These are phyloP conservation scores for Sphecodes monilicornis DNA, from an alignment of 2,888 invertebrate genomes.

Conservation along the genomic window DNA sequence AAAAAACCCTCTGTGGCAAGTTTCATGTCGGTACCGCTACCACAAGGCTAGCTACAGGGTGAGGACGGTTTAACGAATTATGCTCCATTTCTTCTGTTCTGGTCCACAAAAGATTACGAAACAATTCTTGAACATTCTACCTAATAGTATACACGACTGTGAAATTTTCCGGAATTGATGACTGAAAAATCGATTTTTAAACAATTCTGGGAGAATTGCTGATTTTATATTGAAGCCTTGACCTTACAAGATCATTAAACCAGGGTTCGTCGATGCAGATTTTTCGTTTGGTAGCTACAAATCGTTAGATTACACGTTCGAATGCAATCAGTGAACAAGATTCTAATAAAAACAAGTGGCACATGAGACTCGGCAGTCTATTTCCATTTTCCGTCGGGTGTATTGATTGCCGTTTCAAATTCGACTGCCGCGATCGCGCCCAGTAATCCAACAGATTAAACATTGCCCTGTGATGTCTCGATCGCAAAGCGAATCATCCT, in stretches of 20 bases:
- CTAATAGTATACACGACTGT: no score
- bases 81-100: no score
- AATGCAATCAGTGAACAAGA: background rate
- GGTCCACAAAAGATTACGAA: no score
- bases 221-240: no score
- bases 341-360: background rate
- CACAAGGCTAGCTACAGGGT: no score
- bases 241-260: background rate
- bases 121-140: no score
- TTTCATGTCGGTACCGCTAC: no score
- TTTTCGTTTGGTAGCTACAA: background rate
- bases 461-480: background rate
- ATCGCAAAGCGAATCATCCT: background rate
- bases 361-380: background rate
- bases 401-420: background rate
- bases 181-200: no score
- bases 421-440: background rate
- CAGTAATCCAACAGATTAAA: slow-evolving; percentile 8
- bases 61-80: no score
- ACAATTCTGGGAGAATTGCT: no score
- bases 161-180: no score
- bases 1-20: no score
- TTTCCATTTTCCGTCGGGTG: background rate
- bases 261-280: background rate
- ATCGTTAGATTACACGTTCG: background rate